phyloP scores from a whole-genome alignment of 2,888 invertebrate species.

The Cheilosia vernalis region DNA sequence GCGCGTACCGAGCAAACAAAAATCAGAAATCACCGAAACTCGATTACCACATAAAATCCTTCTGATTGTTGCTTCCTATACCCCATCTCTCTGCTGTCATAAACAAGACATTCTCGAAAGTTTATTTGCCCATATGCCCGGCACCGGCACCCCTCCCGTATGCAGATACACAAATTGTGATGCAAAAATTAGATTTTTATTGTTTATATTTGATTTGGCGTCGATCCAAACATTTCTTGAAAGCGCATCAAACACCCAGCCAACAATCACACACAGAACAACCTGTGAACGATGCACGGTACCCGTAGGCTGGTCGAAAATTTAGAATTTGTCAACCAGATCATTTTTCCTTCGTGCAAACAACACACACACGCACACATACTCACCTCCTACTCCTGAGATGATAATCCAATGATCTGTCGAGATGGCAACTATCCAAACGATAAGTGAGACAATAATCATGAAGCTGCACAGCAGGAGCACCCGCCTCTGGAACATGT shows the following conservation, averaged over 20 bases:
- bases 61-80: conserved; percentile 23
- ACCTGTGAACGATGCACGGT: conserved; percentile 69
- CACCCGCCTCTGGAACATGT: conserved; percentile 89
- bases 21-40: conserved; percentile 16
- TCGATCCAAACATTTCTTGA: conserved; percentile 48
- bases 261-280: conserved; percentile 46
- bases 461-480: conserved; percentile 88
- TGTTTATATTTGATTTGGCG: conserved; percentile 67
- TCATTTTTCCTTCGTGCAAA: conserved; percentile 11
- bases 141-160: background rate
- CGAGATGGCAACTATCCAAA: conserved; percentile 90
- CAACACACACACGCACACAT: no score
- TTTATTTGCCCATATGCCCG: conserved; percentile 35
- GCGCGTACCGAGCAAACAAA: background rate
- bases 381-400: conserved; percentile 80
- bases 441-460: conserved; percentile 87
- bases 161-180: background rate
- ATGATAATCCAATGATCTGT: conserved; percentile 90
- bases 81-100: conserved; percentile 8
- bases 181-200: conserved; percentile 60
- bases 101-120: conserved; percentile 47
- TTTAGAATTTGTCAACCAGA: conserved; percentile 48
- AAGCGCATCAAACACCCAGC: conserved; percentile 61
- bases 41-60: conserved; percentile 57
- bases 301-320: background rate